These are phyloP conservation scores for Bujurquina vittata DNA, from an alignment of 2,113 vertebrate species.

Conservation along the genomic window DNA sequence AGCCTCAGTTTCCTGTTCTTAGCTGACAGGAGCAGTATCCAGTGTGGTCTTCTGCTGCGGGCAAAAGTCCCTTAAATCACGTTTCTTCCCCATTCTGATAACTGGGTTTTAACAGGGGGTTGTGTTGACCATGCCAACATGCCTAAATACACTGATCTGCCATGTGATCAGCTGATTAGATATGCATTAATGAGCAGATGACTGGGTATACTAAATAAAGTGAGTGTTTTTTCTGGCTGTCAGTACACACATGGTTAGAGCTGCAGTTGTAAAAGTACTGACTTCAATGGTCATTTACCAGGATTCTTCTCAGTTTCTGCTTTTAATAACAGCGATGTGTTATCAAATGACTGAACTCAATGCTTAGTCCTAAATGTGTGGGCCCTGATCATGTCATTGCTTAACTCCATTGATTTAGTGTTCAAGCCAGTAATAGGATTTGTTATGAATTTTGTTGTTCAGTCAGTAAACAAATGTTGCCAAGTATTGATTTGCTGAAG, in stretches of 20 bases:
- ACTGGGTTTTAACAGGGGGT: background rate
- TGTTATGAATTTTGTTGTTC: constrained; percentile 67
- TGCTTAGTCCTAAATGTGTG: constrained; percentile 7
- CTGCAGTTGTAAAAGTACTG: background rate
- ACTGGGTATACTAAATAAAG: background rate
- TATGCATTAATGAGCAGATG: background rate
- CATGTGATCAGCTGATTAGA: background rate
- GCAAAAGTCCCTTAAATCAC: background rate
- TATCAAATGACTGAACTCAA: background rate
- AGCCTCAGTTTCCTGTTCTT: background rate
- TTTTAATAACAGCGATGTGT: background rate
- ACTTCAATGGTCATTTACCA: constrained; percentile 24
- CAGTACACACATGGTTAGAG: background rate
- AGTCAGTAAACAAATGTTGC: constrained; percentile 69
- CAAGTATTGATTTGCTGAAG: constrained; percentile 75
- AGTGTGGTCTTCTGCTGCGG: background rate
- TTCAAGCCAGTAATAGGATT: constrained; percentile 68
- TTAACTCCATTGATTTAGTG: constrained; percentile 68
- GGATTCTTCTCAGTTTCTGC: background rate
- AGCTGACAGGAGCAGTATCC: background rate
- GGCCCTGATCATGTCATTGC: constrained; percentile 44
- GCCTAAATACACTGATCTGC: background rate
- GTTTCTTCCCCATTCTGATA: background rate
- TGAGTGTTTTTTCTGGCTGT: background rate
- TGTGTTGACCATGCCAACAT: background rate